Percentiles rank a stretch among this genome's conserved stretches.
Conservation (phyloP, 2,888 invertebrate species). For the Rhamphomyia laevipes region DNA sequence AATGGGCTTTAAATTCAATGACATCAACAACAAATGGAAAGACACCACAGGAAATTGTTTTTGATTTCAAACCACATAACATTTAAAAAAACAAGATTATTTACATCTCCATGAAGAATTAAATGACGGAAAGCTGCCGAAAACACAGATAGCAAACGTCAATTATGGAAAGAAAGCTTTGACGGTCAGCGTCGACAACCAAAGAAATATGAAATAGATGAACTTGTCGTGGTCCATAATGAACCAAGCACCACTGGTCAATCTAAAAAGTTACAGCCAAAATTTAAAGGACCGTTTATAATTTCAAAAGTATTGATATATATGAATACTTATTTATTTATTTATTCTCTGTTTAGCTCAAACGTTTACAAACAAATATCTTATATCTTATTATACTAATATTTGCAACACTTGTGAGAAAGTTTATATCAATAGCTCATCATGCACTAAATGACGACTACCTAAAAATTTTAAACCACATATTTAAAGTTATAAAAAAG, state of each 20-base stretch:
- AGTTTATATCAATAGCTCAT: too few relatives aligned
- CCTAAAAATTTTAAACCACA: too few relatives aligned
- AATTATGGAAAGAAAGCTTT: constrained; percentile 1
- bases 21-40: constrained; percentile 11
- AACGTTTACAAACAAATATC: too few relatives aligned
- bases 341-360: too few relatives aligned
- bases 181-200: neutral
- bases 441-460: too few relatives aligned
- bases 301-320: constrained; percentile 8
- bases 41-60: constrained; percentile 16
- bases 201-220: neutral
- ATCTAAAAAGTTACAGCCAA: constrained; percentile 13
- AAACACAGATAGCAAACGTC: neutral
- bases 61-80: constrained; percentile 8
- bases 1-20: constrained; percentile 13
- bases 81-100: neutral
- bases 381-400: too few relatives aligned
- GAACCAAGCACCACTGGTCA: constrained; percentile 2
- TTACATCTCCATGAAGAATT: neutral
- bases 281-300: constrained; percentile 14
- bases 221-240: constrained; percentile 1
- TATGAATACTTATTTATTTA: too few relatives aligned
- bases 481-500: too few relatives aligned
- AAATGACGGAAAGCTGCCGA: neutral
- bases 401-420: too few relatives aligned